Conservation (phyloP, 2,888 invertebrate genomes). For the Zygogramma bicolorata region DNA sequence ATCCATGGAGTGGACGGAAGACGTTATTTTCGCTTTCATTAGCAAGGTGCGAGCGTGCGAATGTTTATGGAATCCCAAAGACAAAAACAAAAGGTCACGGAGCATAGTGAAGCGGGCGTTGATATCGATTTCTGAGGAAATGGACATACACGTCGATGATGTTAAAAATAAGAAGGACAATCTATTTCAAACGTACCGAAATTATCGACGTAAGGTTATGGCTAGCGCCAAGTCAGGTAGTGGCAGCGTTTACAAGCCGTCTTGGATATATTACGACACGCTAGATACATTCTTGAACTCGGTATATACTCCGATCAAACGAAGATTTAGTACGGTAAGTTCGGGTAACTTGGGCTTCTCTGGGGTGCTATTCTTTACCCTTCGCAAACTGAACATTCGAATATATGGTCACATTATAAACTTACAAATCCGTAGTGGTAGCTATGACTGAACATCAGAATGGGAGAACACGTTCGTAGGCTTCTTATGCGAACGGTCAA, state of each 20-base stretch:
- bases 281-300: background rate
- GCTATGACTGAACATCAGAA: no score
- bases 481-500: no score
- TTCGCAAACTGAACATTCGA: no score
- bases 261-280: slow-evolving; percentile 1
- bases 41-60: background rate
- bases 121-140: background rate
- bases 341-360: background rate
- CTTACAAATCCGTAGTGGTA: no score
- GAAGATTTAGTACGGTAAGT: background rate
- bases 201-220: background rate
- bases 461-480: no score
- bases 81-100: background rate
- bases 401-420: no score
- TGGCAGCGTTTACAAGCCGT: background rate
- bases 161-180: slow-evolving; percentile 9
- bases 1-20: background rate
- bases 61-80: slow-evolving; percentile 4
- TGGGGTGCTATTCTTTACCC: no score
- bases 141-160: background rate
- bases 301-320: background rate
- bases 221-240: background rate
- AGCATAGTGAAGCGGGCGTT: background rate
- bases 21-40: background rate
- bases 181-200: slow-evolving; percentile 6